Conservation (phyloP, 2,888 invertebrate species). For the Abscondita cerata region DNA sequence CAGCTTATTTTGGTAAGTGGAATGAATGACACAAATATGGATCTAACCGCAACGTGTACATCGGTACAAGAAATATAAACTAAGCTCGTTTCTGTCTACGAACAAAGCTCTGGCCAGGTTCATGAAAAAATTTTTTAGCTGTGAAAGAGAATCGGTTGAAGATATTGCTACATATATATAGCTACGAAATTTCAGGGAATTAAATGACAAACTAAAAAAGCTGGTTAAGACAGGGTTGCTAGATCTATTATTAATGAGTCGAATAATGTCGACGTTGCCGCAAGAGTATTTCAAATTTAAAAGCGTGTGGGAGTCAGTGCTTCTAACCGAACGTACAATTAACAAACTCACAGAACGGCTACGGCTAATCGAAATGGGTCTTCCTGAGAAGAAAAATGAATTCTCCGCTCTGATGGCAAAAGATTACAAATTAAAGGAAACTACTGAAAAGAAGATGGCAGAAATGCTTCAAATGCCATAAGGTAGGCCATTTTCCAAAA, state of each 20-base stretch:
- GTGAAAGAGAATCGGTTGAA: conserved; percentile 28
- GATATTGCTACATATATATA: conserved; percentile 35
- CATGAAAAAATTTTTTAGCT: conserved; percentile 34
- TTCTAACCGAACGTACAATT: conserved; percentile 10
- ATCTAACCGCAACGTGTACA: too few species aligned
- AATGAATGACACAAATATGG: too few species aligned
- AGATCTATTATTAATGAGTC: neutral
- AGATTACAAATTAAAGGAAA: neutral
- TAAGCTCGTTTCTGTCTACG: too few species aligned
- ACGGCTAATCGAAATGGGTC: conserved; percentile 6
- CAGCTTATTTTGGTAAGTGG: too few species aligned
- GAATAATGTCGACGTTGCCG: conserved; percentile 19
- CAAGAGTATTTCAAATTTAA: conserved; percentile 16
- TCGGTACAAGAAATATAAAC: too few species aligned
- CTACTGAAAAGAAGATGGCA: neutral
- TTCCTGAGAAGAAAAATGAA: neutral
- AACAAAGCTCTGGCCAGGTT: conserved; percentile 1
- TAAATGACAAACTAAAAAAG: conserved; percentile 8
- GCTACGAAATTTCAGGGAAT: neutral
- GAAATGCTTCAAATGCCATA: conserved; percentile 13
- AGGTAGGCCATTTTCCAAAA: neutral
- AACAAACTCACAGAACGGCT: conserved; percentile 13
- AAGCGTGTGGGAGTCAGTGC: conserved; percentile 26
- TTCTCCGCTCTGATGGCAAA: neutral
- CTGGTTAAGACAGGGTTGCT: neutral